Evolutionary conservation across 2,888 invertebrate genomes (phyloP), one percentile per base, ranked within the genome.

Genomic region (Sinelater perroti): DNA sequence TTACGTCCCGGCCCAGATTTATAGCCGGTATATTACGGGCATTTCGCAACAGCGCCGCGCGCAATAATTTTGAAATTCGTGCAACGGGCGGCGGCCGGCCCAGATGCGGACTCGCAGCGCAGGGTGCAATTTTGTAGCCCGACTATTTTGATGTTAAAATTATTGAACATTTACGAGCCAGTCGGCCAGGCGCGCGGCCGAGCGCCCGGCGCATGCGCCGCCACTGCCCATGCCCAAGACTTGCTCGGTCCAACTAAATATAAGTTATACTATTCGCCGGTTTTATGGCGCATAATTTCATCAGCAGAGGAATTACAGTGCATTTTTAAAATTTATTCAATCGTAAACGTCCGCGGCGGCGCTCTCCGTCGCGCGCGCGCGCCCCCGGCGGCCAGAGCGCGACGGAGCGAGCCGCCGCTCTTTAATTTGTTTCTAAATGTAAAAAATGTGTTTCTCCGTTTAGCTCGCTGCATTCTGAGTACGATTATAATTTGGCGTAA

Each of bases 211-310:
- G 61, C 61, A 61, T 61, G 61, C 61, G 57, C 47, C 16, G 10
- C 31, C 33, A 17, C 33, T 8, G 21, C 54, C 45, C 49, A 58
- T 36, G 55, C 52, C 50, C 42, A 58, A 53, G 33, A 62, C 58
- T 59, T 54, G 35, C 47, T 60, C 60, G 64, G 63, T 55, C 64
- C 62, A 56, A 64, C 70, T 64, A 62, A 68, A 70, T 69, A 68
- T 71, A 70, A 69, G 67, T 69, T 66, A 68, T 68, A 66, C 61
- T 67, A 71, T 73, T 72, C 70, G 67, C 68, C 68, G 63, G 67
- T 69, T 75, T 75, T 75, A 75, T 70, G 74, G 70, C 67, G 71
- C 74, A 74, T 74, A 74, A 74, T 74, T 74, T 75, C 73, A 75
- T 74, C 75, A 71, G 67, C 64, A 57, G 54, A 66, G 69, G 70